A percentile compares a stretch with the other conserved stretches of the same genome.
Evolutionary conservation across 2,888 invertebrate genomes (phyloP).

Genomic region (Habroteleia sp.): DNA sequence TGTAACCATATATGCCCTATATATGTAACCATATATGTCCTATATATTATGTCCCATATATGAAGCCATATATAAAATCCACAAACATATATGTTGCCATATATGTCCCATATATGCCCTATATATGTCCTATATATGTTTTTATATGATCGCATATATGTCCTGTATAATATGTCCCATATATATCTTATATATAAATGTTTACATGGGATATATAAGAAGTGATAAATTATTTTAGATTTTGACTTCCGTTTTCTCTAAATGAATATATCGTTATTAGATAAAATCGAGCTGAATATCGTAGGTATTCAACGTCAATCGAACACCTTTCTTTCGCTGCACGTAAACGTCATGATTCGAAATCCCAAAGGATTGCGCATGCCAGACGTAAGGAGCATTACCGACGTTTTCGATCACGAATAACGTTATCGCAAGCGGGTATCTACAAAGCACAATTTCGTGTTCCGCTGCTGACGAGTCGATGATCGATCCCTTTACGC

Average conservation of each 20-base stretch:
- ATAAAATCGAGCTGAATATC: slow-evolving; percentile 55
- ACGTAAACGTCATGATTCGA: slow-evolving; percentile 58
- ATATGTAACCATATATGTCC: no score
- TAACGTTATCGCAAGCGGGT: slow-evolving; percentile 54
- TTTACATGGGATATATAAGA: no score
- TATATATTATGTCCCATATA: no score
- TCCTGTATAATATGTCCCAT: no score
- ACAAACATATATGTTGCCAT: no score
- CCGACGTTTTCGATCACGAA: slow-evolving; percentile 62
- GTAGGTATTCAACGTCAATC: slow-evolving; percentile 56
- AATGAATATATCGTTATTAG: slow-evolving; percentile 50
- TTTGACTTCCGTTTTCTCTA: slow-evolving; percentile 39
- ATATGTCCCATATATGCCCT: no score
- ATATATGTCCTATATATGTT: no score
- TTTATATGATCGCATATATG: no score
- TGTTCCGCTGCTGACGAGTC: slow-evolving; percentile 45
- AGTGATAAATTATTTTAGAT: no score
- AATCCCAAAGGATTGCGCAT: slow-evolving; percentile 49
- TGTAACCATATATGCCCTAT: no score
- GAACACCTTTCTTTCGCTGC: slow-evolving; percentile 53
- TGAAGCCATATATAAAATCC: no score
- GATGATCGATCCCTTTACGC: slow-evolving; percentile 56
- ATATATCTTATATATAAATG: no score
- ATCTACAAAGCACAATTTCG: slow-evolving; percentile 57
- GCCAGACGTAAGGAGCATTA: slow-evolving; percentile 54